A percentile compares a stretch with the other conserved stretches of the same genome.
Evolutionary conservation across 2,888 invertebrate genomes (phyloP).

Genomic region (Drosophila incognita): DNA sequence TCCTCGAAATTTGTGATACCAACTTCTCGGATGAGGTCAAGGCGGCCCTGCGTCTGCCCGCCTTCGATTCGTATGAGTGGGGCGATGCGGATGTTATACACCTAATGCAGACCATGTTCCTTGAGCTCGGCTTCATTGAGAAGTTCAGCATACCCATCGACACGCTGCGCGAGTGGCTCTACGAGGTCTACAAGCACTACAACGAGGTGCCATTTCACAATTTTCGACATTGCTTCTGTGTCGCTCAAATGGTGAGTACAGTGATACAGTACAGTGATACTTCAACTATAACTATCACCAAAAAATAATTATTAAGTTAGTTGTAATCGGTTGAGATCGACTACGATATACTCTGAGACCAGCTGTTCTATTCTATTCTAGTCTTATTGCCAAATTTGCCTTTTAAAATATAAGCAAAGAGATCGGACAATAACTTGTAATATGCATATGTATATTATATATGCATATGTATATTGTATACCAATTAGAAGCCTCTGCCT

Average conservation of each 20-base stretch:
- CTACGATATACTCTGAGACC: background rate
- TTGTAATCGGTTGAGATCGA: background rate
- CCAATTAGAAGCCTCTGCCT: no score
- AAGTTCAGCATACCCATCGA: conserved; percentile 91
- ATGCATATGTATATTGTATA: no score
- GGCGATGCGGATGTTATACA: conserved; percentile 92
- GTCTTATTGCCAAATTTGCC: no score
- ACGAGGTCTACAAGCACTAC: conserved; percentile 92
- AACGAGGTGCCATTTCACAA: conserved; percentile 95
- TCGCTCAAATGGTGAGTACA: conserved; percentile 92
- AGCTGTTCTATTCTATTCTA: background rate
- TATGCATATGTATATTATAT: no score
- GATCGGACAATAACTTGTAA: no score
- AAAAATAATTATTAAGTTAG: background rate
- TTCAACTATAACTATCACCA: background rate
- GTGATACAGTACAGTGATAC: background rate
- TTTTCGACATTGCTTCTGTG: conserved; percentile 94
- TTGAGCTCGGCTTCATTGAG: conserved; percentile 90
- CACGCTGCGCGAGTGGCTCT: conserved; percentile 89
- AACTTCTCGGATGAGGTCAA: conserved; percentile 85
- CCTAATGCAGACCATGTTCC: conserved; percentile 92
- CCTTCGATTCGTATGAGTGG: conserved; percentile 93
- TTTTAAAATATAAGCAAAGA: no score
- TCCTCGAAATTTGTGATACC: conserved; percentile 85
- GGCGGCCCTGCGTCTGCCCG: conserved; percentile 84